Percentiles rank a stretch among this genome's conserved stretches.
Evolutionary conservation across 2,888 invertebrate genomes (phyloP).

Genomic region (Germaria angustata): DNA sequence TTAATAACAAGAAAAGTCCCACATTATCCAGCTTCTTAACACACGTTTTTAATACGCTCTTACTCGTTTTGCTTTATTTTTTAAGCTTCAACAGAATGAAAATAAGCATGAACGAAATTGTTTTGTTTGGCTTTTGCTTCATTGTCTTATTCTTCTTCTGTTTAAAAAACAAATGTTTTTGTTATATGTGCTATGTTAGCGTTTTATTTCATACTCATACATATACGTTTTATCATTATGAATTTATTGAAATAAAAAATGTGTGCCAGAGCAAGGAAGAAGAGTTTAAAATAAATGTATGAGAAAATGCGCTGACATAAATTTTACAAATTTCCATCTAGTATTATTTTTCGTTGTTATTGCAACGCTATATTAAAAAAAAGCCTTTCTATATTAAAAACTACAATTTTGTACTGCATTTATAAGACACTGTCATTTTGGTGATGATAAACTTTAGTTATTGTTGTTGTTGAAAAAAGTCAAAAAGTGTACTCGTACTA

Average conservation of each 20-base stretch:
- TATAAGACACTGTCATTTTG: constrained; percentile 5
- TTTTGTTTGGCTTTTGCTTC: not conserved
- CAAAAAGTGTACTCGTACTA: too few species aligned
- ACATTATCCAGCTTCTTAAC: constrained; percentile 39
- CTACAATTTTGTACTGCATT: constrained; percentile 1
- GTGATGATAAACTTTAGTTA: not conserved
- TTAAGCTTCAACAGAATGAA: not conserved
- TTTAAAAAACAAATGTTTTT: not conserved
- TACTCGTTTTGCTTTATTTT: not conserved
- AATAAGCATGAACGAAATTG: constrained; percentile 13
- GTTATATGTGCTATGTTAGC: not conserved
- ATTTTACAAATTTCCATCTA: not conserved
- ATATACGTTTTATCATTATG: not conserved
- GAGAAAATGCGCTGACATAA: constrained; percentile 1
- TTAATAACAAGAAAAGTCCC: not conserved
- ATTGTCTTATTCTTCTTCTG: not conserved
- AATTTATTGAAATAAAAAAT: not conserved
- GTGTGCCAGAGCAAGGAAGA: not conserved
- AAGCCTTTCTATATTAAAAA: not conserved
- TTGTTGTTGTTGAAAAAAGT: not conserved
- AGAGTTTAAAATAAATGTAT: not conserved
- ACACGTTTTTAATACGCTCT: constrained; percentile 13
- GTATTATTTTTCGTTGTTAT: constrained; percentile 9
- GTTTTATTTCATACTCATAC: not conserved
- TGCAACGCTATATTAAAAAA: not conserved